These are phyloP conservation scores for Chanos chanos DNA, from an alignment of 2,797 vertebrate genomes.

Conservation along the genomic window DNA sequence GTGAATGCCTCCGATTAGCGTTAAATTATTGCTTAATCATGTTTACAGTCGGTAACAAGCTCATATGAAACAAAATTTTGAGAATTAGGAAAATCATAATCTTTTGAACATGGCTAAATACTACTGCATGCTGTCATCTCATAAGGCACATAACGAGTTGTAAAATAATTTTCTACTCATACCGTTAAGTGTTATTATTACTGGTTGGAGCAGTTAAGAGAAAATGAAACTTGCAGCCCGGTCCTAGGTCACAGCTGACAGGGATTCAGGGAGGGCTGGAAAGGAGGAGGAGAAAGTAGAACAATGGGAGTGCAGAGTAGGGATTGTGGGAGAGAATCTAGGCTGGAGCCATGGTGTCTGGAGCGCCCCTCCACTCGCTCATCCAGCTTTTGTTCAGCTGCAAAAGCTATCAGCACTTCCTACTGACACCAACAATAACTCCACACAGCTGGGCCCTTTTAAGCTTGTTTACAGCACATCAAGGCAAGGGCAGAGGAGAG, in stretches of 20 bases:
- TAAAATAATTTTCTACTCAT: too few relatives aligned
- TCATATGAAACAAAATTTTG: too few relatives aligned
- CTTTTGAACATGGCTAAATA: too few relatives aligned
- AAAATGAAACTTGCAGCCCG: conserved; percentile 50
- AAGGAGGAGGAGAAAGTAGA: conserved; percentile 64
- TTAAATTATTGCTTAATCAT: too few relatives aligned
- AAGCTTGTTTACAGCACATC: conserved; percentile 85
- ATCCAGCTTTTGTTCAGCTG: conserved; percentile 87
- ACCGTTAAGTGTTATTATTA: conserved; percentile 51
- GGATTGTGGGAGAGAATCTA: conserved; percentile 86
- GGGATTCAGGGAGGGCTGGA: conserved; percentile 52
- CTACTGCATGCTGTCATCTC: too few relatives aligned
- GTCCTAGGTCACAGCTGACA: conserved; percentile 75
- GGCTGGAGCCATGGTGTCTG: conserved; percentile 85
- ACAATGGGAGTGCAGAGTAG: conserved; percentile 79
- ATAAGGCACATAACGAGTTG: too few relatives aligned
- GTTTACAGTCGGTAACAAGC: too few relatives aligned
- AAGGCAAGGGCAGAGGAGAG: conserved; percentile 59
- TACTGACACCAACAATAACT: conserved; percentile 87
- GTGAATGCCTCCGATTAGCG: too few relatives aligned
- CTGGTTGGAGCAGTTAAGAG: conserved; percentile 26
- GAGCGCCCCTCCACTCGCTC: conserved; percentile 80
- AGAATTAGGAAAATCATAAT: too few relatives aligned
- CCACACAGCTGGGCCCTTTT: conserved; percentile 84
- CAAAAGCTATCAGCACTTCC: conserved; percentile 87